phyloP scores from a whole-genome alignment of 2,797 vertebrate species.

The Rhinatrema bivittatum region DNA sequence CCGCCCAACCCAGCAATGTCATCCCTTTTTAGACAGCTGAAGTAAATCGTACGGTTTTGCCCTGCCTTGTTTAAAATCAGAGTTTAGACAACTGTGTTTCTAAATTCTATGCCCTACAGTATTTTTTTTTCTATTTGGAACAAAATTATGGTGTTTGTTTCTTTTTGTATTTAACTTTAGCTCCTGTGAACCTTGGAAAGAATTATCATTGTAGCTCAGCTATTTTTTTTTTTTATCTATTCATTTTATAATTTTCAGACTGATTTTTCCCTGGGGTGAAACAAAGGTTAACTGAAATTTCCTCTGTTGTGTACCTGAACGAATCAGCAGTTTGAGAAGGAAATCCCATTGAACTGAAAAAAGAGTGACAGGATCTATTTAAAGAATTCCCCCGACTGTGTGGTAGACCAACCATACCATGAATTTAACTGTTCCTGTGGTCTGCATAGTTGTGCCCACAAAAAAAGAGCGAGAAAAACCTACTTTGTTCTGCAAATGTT shows the following conservation, averaged over 20 bases:
- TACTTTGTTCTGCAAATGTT: constrained; percentile 65
- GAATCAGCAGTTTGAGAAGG: constrained; percentile 74
- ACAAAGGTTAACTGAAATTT: constrained; percentile 79
- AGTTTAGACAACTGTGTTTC: constrained; percentile 29
- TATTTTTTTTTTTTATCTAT: constrained; percentile 58
- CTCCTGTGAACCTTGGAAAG: constrained; percentile 50
- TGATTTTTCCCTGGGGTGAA: constrained; percentile 70
- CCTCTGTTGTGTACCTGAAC: constrained; percentile 73
- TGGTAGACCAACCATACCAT: constrained; percentile 72
- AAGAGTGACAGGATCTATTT: constrained; percentile 75
- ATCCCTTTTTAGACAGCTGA: too few species aligned
- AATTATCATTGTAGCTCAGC: constrained; percentile 51
- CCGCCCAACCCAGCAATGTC: too few species aligned
- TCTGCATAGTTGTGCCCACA: constrained; percentile 62
- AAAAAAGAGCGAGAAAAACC: constrained; percentile 43
- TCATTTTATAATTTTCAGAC: constrained; percentile 69
- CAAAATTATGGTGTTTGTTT: constrained; percentile 41
- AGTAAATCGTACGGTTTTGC: constrained; percentile 25
- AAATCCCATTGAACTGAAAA: constrained; percentile 70
- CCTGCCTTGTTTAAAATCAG: constrained; percentile 42
- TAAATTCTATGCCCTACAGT: constrained; percentile 40
- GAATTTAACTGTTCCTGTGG: constrained; percentile 75
- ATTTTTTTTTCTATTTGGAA: constrained; percentile 52
- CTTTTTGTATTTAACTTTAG: constrained; percentile 51
- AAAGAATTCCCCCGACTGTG: constrained; percentile 71